Evolutionary conservation across 1,140 invertebrate species (phyloP), one percentile per base, ranked within the genome.

Genomic region (Frieseomelitta varia): DNA sequence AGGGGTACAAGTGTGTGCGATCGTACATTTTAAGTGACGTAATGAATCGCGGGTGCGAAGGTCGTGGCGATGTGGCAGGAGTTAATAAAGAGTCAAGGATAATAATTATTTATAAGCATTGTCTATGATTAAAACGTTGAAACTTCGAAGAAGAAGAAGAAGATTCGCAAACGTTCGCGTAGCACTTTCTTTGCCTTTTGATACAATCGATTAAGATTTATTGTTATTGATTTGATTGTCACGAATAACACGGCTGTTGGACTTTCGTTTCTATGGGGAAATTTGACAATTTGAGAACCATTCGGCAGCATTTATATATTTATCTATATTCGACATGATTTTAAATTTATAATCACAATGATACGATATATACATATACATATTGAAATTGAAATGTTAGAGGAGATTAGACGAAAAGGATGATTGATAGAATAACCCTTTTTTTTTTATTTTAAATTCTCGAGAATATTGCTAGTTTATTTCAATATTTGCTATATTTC

Each of bases 71-170:
- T 88, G 73, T 72, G 86, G 77, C 85, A 85, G 77, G 86, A 90
- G 91, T 88, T 87, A 91, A 90, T 90, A 82, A 80, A 80, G 80
- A 89, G 81, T 90, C 88, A 85, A 88, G 81, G 85, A 84, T 87
- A 82, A 68, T 71, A 82, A 91, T 91, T 85, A 72, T 79, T 85
- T 85, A 80, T 86, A 85, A 78, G 30, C 82, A 81, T 73, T 76
- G 83, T 14, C 51, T 17, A 14, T 15, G 30, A 58, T 17, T 72
- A 76, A 71, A 78, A 53, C 65, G 51, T 30, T 78, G 24, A 8
- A 8, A 51, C 12, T 61, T 69, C 19, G 24, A 67, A 51, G 47
- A 51, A 47, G 27, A 73, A 12, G 21, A 56, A 51, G 27, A 30
- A 47, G 27, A 74, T 53, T 34, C 34, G 34, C 17, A 3, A n/a